phyloP scores from a whole-genome alignment of 1,140 invertebrate species.

The Nebria ingens region DNA sequence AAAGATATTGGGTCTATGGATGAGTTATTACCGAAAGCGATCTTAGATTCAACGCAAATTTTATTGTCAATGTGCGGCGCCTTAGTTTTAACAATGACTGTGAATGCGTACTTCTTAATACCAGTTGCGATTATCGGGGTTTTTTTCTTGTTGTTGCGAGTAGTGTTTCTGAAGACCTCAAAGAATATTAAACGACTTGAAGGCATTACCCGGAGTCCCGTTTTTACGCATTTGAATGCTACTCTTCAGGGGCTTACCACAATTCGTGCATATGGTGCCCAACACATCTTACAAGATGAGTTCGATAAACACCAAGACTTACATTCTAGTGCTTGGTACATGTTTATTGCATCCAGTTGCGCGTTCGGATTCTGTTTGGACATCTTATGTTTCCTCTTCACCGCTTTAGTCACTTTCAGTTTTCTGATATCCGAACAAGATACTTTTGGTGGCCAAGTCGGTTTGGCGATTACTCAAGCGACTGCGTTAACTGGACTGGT shows the following conservation, averaged over 20 bases:
- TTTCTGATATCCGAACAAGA: conserved; percentile 49
- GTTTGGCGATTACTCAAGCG: conserved; percentile 46
- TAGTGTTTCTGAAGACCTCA: conserved; percentile 50
- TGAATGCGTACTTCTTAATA: conserved; percentile 50
- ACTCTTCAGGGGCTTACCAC: conserved; percentile 70
- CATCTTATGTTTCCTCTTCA: conserved; percentile 50
- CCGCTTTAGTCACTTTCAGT: conserved; percentile 46
- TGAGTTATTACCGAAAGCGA: conserved; percentile 50
- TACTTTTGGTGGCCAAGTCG: conserved; percentile 42
- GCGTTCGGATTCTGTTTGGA: conserved; percentile 63
- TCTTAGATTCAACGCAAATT: conserved; percentile 57
- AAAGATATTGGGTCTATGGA: conserved; percentile 50
- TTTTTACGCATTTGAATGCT: conserved; percentile 70
- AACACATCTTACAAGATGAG: conserved; percentile 57
- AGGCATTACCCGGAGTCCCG: conserved; percentile 58
- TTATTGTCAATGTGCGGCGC: conserved; percentile 38
- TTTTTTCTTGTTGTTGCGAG: conserved; percentile 43
- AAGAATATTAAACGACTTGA: conserved; percentile 55
- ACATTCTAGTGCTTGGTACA: conserved; percentile 57
- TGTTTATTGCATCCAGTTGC: conserved; percentile 51
- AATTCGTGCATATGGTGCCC: conserved; percentile 60
- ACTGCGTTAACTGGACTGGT: conserved; percentile 45
- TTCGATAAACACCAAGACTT: conserved; percentile 56
- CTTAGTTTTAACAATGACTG: conserved; percentile 44
- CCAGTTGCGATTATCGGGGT: conserved; percentile 46